Percentiles rank a stretch among this genome's conserved stretches.
Conservation (phyloP, 2,113 vertebrate genomes). For the Cranoglanis bouderius region DNA sequence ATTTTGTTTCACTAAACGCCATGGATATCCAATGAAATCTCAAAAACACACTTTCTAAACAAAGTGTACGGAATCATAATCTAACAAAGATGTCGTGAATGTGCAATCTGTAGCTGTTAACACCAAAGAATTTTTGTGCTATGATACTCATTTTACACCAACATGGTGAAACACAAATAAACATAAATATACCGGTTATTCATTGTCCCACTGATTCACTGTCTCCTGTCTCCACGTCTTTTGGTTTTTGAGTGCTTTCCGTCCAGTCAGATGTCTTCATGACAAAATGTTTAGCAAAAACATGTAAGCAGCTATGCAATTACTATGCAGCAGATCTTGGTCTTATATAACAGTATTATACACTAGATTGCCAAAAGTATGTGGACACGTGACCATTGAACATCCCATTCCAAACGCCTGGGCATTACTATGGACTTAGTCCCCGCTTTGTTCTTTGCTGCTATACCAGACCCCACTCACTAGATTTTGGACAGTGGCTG, state of each 20-base stretch:
- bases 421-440: neutral
- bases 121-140: too few species aligned
- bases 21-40: neutral
- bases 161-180: too few species aligned
- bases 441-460: neutral
- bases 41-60: neutral
- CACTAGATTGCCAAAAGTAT: neutral
- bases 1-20: neutral
- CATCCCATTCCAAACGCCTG: neutral
- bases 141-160: too few species aligned
- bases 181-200: neutral
- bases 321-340: neutral
- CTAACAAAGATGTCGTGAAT: neutral
- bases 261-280: neutral
- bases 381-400: neutral
- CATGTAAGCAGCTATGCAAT: neutral
- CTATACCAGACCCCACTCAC: neutral
- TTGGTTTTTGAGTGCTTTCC: neutral
- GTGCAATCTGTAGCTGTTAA: neutral
- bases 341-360: neutral
- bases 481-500: neutral
- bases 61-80: neutral
- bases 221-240: too few species aligned
- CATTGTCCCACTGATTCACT: too few species aligned
- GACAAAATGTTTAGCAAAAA: neutral